Evolutionary conservation across 2,113 vertebrate species (phyloP).

Genomic region (Blennius ocellaris): DNA sequence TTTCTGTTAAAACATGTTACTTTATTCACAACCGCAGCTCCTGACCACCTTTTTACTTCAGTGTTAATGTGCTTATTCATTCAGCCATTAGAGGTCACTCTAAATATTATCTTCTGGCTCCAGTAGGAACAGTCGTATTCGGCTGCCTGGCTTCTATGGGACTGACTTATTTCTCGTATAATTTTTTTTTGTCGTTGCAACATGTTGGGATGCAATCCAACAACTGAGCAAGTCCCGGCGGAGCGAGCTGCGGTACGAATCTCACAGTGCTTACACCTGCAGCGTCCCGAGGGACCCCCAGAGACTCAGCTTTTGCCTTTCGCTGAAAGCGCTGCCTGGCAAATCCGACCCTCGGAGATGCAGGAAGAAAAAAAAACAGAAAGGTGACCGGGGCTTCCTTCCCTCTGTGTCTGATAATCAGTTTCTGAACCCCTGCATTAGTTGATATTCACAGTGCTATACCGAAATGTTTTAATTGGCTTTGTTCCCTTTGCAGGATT

Average conservation of each 20-base stretch:
- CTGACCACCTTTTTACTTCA: too few relatives aligned
- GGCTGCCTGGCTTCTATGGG: too few relatives aligned
- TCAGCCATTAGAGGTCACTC: too few relatives aligned
- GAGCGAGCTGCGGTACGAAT: not conserved
- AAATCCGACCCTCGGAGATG: not conserved
- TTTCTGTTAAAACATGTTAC: too few relatives aligned
- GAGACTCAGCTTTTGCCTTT: not conserved
- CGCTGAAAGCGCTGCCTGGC: not conserved
- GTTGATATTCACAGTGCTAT: not conserved
- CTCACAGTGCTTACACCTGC: not conserved
- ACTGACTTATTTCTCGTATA: not conserved
- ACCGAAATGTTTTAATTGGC: slow-evolving; percentile 7
- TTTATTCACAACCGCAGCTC: too few relatives aligned
- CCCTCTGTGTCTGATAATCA: not conserved
- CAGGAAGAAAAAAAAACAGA: not conserved
- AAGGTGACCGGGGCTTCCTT: not conserved
- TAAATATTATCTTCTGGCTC: too few relatives aligned
- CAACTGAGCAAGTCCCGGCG: not conserved
- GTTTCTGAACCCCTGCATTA: slow-evolving; percentile 9
- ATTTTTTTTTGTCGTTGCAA: not conserved
- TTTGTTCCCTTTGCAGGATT: not conserved
- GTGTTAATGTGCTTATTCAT: too few relatives aligned
- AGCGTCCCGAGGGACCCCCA: not conserved
- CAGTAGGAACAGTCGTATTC: too few relatives aligned
- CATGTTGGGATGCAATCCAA: not conserved